Percentiles rank a stretch among this genome's conserved stretches.
phyloP scores from a whole-genome alignment of 92 coral and sea anemone species.

The Epizoanthus fatuus region DNA sequence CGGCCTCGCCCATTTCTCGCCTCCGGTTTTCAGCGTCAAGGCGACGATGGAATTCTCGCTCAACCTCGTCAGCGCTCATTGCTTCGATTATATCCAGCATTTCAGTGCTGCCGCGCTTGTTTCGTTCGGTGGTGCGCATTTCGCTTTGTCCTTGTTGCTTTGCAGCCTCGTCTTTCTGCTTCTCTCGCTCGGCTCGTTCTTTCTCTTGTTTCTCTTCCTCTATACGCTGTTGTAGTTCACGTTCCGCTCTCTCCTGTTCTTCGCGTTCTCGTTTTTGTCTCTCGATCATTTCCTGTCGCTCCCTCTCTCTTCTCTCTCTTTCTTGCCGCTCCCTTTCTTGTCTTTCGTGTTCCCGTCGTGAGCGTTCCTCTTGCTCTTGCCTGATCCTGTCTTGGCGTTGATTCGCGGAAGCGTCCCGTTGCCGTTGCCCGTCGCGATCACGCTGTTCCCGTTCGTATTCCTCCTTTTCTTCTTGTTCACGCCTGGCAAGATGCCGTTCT shows the following conservation, averaged over 20 bases:
- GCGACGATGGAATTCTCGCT: constrained; percentile 90
- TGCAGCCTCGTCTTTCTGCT: constrained; percentile 70
- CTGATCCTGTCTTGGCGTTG: constrained; percentile 72
- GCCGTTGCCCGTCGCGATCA: constrained; percentile 75
- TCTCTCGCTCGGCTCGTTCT: constrained; percentile 38
- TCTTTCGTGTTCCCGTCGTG: constrained; percentile 62
- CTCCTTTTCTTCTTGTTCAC: constrained; percentile 51
- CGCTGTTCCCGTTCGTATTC: constrained; percentile 66
- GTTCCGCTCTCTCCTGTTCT: constrained; percentile 70
- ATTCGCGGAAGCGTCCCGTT: constrained; percentile 60
- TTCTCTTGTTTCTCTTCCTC: constrained; percentile 68
- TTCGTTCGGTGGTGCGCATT: constrained; percentile 28
- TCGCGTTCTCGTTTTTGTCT: constrained; percentile 67
- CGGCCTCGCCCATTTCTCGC: constrained; percentile 50
- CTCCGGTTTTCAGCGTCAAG: constrained; percentile 80
- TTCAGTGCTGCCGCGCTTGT: constrained; percentile 71
- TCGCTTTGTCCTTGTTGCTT: constrained; percentile 51
- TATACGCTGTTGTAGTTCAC: constrained; percentile 60
- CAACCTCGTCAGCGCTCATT: constrained; percentile 89
- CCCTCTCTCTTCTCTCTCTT: constrained; percentile 62
- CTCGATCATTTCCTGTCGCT: constrained; percentile 71
- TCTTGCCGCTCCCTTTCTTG: constrained; percentile 63
- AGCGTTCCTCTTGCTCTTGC: constrained; percentile 65
- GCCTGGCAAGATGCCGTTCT: constrained; percentile 64
- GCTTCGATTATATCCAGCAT: constrained; percentile 81